A percentile compares a stretch with the other conserved stretches of the same genome.
phyloP scores from a whole-genome alignment of 2,797 vertebrate species.

The Falco cherrug region DNA sequence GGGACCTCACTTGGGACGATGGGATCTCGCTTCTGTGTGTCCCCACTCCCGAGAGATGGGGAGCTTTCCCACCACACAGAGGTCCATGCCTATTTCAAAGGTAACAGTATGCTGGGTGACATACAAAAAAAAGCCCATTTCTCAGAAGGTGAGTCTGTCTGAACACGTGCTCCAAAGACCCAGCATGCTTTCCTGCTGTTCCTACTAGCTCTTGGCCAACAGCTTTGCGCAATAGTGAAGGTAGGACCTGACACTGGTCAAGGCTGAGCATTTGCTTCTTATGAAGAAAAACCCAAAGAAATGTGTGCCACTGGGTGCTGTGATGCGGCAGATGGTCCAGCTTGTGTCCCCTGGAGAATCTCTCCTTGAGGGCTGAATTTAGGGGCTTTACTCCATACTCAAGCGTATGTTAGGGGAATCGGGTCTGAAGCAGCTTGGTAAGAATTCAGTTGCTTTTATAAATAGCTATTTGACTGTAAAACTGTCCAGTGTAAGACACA shows the following conservation, averaged over 20 bases:
- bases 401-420: neutral
- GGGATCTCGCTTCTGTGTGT: neutral
- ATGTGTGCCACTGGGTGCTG: neutral
- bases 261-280: neutral
- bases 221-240: neutral
- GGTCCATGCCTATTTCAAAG: neutral
- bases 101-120: neutral
- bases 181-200: neutral
- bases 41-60: neutral
- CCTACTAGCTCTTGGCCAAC: rapidly evolving
- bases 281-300: neutral
- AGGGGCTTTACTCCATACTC: neutral
- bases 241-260: neutral
- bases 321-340: rapidly evolving
- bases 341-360: neutral
- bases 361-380: neutral
- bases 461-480: neutral
- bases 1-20: neutral
- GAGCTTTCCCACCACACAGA: neutral
- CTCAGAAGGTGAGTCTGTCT: neutral
- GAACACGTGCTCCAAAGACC: neutral
- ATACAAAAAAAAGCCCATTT: neutral
- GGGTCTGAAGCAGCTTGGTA: neutral
- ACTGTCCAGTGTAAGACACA: neutral
- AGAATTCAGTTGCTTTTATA: neutral